Percentiles rank a stretch among this genome's conserved stretches.
Conservation (phyloP, 2,888 invertebrate genomes). For the Laothoe populi region DNA sequence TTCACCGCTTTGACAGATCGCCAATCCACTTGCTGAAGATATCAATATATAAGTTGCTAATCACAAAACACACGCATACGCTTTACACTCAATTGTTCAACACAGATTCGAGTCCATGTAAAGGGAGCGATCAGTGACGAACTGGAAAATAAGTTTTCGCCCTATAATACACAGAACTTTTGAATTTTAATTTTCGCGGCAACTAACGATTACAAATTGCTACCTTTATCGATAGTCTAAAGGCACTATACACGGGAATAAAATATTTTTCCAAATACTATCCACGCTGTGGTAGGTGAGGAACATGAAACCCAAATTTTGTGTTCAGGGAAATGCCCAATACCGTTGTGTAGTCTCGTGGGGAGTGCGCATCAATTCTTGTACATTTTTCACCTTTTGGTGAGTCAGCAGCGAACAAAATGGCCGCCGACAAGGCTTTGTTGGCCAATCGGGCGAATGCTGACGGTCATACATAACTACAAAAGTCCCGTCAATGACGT, state of each 20-base stretch:
- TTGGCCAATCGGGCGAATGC: slow-evolving; percentile 73
- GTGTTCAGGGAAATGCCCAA: slow-evolving; percentile 85
- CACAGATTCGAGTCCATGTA: slow-evolving; percentile 52
- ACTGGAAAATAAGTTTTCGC: slow-evolving; percentile 60
- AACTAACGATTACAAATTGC: slow-evolving; percentile 41
- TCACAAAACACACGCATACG: slow-evolving; percentile 42
- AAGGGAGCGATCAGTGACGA: slow-evolving; percentile 50
- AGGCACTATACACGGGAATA: slow-evolving; percentile 41
- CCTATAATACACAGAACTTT: slow-evolving; percentile 50
- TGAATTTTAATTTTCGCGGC: slow-evolving; percentile 61
- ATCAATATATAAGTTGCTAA: slow-evolving; percentile 38
- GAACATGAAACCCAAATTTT: slow-evolving; percentile 84
- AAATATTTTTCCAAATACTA: slow-evolving; percentile 55
- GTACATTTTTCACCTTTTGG: slow-evolving; percentile 87
- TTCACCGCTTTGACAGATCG: slow-evolving; percentile 71
- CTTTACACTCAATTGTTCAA: slow-evolving; percentile 45
- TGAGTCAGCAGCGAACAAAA: slow-evolving; percentile 87
- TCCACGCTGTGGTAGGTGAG: slow-evolving; percentile 65
- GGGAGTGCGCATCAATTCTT: slow-evolving; percentile 83
- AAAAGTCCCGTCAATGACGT: slow-evolving; percentile 77
- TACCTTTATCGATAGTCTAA: slow-evolving; percentile 36
- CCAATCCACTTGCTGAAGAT: slow-evolving; percentile 41
- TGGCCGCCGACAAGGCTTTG: slow-evolving; percentile 86
- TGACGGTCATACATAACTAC: slow-evolving; percentile 71
- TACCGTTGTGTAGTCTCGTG: slow-evolving; percentile 86